Percentiles rank a stretch among this genome's conserved stretches.
Conservation (phyloP, 1,140 invertebrate genomes). For the Homalodisca vitripennis region DNA sequence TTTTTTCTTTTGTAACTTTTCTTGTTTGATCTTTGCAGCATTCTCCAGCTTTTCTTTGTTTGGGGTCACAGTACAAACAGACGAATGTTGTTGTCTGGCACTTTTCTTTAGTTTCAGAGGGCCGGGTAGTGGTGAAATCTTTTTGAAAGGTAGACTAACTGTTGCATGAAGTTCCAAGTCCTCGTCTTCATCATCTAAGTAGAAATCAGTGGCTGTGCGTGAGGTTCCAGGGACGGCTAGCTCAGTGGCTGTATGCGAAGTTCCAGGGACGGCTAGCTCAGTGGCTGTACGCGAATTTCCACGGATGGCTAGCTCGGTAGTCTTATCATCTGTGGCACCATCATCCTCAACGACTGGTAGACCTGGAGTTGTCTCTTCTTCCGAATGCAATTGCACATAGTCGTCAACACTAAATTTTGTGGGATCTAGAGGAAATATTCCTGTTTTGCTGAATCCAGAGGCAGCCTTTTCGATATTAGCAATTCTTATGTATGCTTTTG, state of each 20-base stretch:
- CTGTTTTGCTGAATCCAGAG: slow-evolving; percentile 17
- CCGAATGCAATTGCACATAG: slow-evolving; percentile 1
- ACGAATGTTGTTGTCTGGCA: slow-evolving; percentile 2
- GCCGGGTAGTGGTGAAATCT: too few relatives aligned
- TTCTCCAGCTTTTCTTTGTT: slow-evolving; percentile 1
- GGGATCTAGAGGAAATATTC: slow-evolving; percentile 24
- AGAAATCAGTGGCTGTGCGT: too few relatives aligned
- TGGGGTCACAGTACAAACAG: not conserved
- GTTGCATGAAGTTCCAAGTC: too few relatives aligned
- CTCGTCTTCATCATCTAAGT: too few relatives aligned
- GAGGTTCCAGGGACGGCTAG: too few relatives aligned
- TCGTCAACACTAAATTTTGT: slow-evolving; percentile 9
- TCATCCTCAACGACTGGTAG: slow-evolving; percentile 9
- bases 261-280: not conserved
- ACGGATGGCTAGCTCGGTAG: not conserved
- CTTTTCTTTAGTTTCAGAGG: too few relatives aligned
- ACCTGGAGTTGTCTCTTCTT: not conserved
- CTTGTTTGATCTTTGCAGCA: not conserved
- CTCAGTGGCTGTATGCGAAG: too few relatives aligned
- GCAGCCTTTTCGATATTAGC: slow-evolving; percentile 41
- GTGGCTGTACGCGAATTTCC: not conserved
- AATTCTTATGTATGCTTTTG: slow-evolving; percentile 40
- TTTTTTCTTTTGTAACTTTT: not conserved
- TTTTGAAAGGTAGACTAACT: too few relatives aligned
- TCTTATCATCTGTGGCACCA: not conserved